phyloP scores from a whole-genome alignment of 2,888 invertebrate species.

The Lepidocyrtinus sp. region DNA sequence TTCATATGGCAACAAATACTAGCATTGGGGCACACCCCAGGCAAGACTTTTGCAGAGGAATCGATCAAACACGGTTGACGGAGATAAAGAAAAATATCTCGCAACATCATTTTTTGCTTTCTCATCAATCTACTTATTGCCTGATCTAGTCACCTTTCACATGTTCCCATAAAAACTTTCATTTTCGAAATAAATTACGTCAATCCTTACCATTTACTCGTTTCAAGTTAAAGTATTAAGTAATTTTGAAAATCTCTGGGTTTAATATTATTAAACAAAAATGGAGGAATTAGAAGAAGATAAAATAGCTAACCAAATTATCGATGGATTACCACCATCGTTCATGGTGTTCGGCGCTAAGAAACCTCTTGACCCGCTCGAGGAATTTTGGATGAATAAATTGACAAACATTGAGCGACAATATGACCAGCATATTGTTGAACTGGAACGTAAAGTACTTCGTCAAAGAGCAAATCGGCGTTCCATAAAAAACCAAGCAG shows the following conservation, averaged over 20 bases:
- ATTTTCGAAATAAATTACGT: not conserved
- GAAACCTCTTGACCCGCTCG: constrained; percentile 62
- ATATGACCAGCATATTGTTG: constrained; percentile 65
- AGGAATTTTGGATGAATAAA: constrained; percentile 69
- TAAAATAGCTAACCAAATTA: constrained; percentile 38
- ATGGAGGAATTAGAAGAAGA: constrained; percentile 46
- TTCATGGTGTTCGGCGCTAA: constrained; percentile 62
- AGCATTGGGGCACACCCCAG: no score
- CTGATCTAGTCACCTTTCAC: no score
- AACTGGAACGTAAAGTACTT: constrained; percentile 61
- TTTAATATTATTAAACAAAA: no score
- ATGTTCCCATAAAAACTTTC: no score
- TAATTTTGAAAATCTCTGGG: not conserved
- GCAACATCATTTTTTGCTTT: no score
- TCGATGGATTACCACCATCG: constrained; percentile 40
- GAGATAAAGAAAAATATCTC: no score
- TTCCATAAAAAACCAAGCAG: constrained; percentile 49
- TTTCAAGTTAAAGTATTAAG: not conserved
- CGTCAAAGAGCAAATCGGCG: constrained; percentile 48
- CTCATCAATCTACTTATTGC: no score
- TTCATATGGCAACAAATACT: no score
- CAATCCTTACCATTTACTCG: not conserved
- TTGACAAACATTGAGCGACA: constrained; percentile 62
- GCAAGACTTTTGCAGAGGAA: no score
- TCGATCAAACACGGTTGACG: no score